phyloP scores from a whole-genome alignment of 2,797 vertebrate genomes.

The Fringilla coelebs region DNA sequence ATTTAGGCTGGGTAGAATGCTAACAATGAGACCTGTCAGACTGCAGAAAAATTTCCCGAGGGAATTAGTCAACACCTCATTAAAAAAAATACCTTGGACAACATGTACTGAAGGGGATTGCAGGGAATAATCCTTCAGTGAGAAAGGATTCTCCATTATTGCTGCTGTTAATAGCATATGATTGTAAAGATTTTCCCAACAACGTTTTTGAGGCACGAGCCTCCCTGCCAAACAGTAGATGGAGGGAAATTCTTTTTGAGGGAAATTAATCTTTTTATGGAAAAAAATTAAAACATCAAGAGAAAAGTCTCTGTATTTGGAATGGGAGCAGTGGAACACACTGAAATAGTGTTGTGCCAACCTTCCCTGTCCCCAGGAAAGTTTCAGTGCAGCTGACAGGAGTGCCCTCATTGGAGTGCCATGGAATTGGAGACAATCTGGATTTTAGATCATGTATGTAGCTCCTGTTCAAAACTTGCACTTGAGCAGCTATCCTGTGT shows the following conservation, averaged over 20 bases:
- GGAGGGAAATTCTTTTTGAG: background rate
- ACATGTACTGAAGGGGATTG: background rate
- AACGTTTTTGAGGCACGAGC: background rate
- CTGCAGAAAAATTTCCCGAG: background rate
- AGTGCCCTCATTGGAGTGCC: background rate
- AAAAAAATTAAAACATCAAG: background rate
- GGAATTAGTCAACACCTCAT: conserved; percentile 37
- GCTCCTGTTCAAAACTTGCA: background rate
- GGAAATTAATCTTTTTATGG: background rate
- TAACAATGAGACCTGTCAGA: conserved; percentile 52
- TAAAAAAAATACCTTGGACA: conserved; percentile 48
- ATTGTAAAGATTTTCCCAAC: background rate
- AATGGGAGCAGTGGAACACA: background rate
- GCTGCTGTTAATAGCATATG: background rate
- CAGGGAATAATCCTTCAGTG: background rate
- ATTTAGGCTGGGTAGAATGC: conserved; percentile 29
- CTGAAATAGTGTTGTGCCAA: background rate
- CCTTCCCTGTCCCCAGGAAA: background rate
- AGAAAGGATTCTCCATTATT: background rate
- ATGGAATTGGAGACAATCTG: background rate
- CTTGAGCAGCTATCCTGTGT: background rate
- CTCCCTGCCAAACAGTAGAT: background rate
- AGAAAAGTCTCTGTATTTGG: background rate
- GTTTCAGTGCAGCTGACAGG: background rate
- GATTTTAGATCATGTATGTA: background rate